Conservation (phyloP, 2,797 vertebrate species). For the Cetoscarus ocellatus region DNA sequence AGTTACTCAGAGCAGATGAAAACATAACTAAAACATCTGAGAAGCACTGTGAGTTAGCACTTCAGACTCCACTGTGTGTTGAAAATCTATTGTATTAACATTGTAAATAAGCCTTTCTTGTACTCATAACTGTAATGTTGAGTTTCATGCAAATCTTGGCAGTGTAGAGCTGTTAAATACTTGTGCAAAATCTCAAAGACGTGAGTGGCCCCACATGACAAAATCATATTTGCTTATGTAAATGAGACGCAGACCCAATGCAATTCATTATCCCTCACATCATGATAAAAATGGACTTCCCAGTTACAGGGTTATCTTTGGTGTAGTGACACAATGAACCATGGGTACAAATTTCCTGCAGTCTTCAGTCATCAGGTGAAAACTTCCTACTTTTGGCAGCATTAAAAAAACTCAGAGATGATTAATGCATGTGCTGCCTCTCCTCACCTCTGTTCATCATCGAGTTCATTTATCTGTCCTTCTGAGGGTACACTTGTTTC, state of each 20-base stretch:
- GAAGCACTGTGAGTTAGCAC: too few species aligned
- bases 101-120: slow-evolving; percentile 8
- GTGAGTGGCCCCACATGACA: slow-evolving; percentile 25
- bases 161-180: background rate
- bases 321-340: slow-evolving; percentile 38
- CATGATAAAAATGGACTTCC: slow-evolving; percentile 27
- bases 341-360: slow-evolving; percentile 31
- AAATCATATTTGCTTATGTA: slow-evolving; percentile 48
- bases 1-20: too few species aligned
- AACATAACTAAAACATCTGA: too few species aligned
- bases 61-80: too few species aligned
- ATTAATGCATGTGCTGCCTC: slow-evolving; percentile 49
- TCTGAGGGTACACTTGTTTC: slow-evolving; percentile 18
- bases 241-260: slow-evolving; percentile 27
- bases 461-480: slow-evolving; percentile 1
- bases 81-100: slow-evolving; percentile 19
- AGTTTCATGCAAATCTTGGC: slow-evolving; percentile 35
- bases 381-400: slow-evolving; percentile 55
- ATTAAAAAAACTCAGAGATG: slow-evolving; percentile 28
- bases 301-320: slow-evolving; percentile 32
- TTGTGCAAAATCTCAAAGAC: slow-evolving; percentile 22
- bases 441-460: slow-evolving; percentile 23
- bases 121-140: slow-evolving; percentile 7
- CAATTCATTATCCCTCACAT: slow-evolving; percentile 29
- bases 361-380: slow-evolving; percentile 39